Evolutionary conservation across 2,113 vertebrate genomes (phyloP), one percentile per base, ranked within the genome.

Genomic region (Prietella phreatophila): DNA sequence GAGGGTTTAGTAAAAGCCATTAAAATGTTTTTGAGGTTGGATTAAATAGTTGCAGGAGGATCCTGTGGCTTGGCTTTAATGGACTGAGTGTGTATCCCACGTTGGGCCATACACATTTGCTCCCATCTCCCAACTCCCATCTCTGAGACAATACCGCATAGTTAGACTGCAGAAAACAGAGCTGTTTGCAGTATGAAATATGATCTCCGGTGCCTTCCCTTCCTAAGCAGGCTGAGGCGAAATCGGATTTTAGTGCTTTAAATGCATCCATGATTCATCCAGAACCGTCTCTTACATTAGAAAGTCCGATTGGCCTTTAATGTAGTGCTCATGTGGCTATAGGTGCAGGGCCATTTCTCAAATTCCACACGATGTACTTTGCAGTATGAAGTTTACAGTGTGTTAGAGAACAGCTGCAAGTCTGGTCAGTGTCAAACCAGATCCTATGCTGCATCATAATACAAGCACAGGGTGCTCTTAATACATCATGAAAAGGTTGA

Each of bases 131-230:
- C 36, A 36, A 39, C 86, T 86, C 71, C 30, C 84, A 85, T 86
- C 73, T 67, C 33, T 2, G 58, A 50, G 82, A 67, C 58, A 58
- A 67, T 81, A 83, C 88, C 85, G n/a, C 86, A 84, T 78, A 86
- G 81, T 89, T 87, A 85, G 84, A 89, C 91, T 87, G 87, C 89
- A 90, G 87, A 87, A 89, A 87, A 27, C n/a, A 55, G 56, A 86
- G 53, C 67, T 17, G 60, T 87, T 82, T 87, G 88, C 86, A 87
- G 78, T 81, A 55, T 87, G 89, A 88, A 88, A 90, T 39, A 56
- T 56, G 82, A 89, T 76, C 85, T 50, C 39, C 17, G n/a, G 30
- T 79, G 83, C 56, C 65, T 71, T 86, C 89, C 85, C 84, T 60
- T 83, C 20, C 83, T 67, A 4, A 60, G 73, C 81, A 65, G 33